A percentile compares a stretch with the other conserved stretches of the same genome.
Conservation (phyloP, 2,888 invertebrate species). For the Idaea straminata region DNA sequence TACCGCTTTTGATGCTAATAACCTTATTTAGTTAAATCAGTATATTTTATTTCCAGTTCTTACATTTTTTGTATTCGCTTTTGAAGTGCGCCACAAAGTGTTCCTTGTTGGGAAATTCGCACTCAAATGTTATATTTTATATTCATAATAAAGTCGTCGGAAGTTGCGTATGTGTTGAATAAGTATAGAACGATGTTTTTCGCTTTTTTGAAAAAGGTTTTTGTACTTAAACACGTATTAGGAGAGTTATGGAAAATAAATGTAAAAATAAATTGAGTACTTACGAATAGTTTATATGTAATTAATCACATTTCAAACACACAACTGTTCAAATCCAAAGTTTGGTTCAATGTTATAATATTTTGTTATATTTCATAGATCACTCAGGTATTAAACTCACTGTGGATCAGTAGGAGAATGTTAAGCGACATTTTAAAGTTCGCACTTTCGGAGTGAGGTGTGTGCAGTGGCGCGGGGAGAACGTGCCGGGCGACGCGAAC, state of each 20-base stretch:
- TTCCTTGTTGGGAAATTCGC: background rate
- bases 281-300: slow-evolving; percentile 47
- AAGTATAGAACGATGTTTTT: slow-evolving; percentile 2
- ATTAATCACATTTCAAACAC: slow-evolving; percentile 69
- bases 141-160: background rate
- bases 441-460: slow-evolving; percentile 39
- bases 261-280: slow-evolving; percentile 27
- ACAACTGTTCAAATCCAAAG: slow-evolving; percentile 58
- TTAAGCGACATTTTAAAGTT: slow-evolving; percentile 62
- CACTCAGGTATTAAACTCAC: slow-evolving; percentile 50
- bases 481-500: slow-evolving; percentile 29
- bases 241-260: slow-evolving; percentile 8
- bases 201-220: background rate
- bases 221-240: slow-evolving; percentile 5
- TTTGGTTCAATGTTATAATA: slow-evolving; percentile 40
- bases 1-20: background rate
- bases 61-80: background rate
- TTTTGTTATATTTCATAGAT: slow-evolving; percentile 48
- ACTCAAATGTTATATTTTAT: background rate
- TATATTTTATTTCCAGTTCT: background rate
- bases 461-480: slow-evolving; percentile 19
- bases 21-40: background rate
- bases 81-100: background rate
- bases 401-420: slow-evolving; percentile 35
- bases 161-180: slow-evolving; percentile 3